Base-by-base conservation (phyloP, 2,797 vertebrate species). In the Catamblyrhynchus diadema region DNA sequence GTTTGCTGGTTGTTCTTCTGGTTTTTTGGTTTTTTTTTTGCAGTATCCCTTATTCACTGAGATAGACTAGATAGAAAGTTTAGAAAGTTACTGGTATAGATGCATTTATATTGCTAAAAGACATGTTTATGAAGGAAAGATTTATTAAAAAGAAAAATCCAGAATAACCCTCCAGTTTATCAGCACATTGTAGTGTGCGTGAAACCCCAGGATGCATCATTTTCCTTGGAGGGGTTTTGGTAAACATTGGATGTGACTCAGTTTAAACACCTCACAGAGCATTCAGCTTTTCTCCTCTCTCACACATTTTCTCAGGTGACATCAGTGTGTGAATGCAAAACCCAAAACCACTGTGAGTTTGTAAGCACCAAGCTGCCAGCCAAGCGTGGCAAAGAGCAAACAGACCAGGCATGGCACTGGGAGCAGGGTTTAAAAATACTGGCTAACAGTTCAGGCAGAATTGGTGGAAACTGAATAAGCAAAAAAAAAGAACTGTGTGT, bases 381-480 rank as follows among this genome's bases (percentile, higher is more conserved):
- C 39, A 54, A 20, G 72, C 71, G 2, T 75, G 71, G 93, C 78
- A 67, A 44, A 47, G 70, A 82, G 80, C 74, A 66, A 79, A 60
- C 81, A 81, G 45, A 42, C 8, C 45, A 54, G 41, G 53, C 72
- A 42, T 45, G 79, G 81, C 85, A 73, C 75, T 86, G 47, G 60
- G 65, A 64, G 78, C 82, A 73, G 74, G 53, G n/a, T 50, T 90
- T 82, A 47, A 56, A 94, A 96, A 79, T 9, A 77, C 50, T 90
- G 81, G n/a, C 1, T 73, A 87, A 77, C 72, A 74, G 60, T 23
- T 79, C 47, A 30, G 75, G 53, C 59, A 73, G 72, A 90, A 88
- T 9, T 74, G 66, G 69, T 88, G 79, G 86, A 93, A 94, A 96
- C 80, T 41, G 51, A 95, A 93, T 94, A 94, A 96, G 82, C 33